These are phyloP conservation scores for Philonicus albiceps DNA, from an alignment of 2,888 invertebrate genomes.

Conservation along the genomic window DNA sequence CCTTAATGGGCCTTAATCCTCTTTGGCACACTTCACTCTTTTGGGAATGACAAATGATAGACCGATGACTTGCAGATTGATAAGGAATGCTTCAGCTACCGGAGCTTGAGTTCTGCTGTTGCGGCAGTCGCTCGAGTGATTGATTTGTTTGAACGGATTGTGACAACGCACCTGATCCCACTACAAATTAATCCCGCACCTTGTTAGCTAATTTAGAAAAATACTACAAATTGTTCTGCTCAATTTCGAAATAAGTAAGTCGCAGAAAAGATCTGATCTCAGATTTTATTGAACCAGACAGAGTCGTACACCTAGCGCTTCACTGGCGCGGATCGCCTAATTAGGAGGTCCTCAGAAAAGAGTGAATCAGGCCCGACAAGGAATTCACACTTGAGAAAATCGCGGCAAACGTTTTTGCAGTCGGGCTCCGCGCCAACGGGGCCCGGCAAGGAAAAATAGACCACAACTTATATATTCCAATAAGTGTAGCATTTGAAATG, in stretches of 20 bases:
- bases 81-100: not conserved
- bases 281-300: not conserved
- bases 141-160: conserved; percentile 15
- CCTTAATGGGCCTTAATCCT: conserved; percentile 31
- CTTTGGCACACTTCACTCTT: conserved; percentile 34
- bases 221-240: not conserved
- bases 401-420: conserved; percentile 3
- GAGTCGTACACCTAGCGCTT: not conserved
- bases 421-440: not conserved
- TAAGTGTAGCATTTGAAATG: conserved; percentile 37
- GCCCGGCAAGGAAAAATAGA: not conserved
- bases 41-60: conserved; percentile 34
- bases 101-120: not conserved
- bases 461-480: conserved; percentile 34
- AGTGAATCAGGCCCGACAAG: conserved; percentile 8
- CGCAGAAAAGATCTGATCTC: not conserved
- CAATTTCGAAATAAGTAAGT: not conserved
- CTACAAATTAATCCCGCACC: not conserved
- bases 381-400: conserved; percentile 21
- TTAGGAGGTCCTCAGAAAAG: not conserved
- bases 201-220: not conserved
- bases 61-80: conserved; percentile 37
- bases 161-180: not conserved
- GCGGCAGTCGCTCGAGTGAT: not conserved
- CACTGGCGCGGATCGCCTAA: not conserved